phyloP scores from a whole-genome alignment of 2,797 vertebrate genomes.

The Sebastes trivittatus region DNA sequence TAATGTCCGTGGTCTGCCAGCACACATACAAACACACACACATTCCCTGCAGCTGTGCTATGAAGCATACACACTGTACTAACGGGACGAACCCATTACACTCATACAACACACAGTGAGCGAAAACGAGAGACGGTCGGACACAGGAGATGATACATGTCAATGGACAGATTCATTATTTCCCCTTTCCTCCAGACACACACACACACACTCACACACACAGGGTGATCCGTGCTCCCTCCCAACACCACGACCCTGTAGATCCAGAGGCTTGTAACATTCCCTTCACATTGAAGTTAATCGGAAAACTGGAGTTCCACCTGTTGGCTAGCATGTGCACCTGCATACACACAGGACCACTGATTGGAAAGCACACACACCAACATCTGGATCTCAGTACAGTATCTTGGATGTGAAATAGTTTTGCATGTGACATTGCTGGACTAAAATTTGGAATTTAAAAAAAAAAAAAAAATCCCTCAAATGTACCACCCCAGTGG shows the following conservation, averaged over 20 bases:
- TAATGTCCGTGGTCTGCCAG: conserved; percentile 58
- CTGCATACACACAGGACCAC: conserved; percentile 54
- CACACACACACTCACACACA: neutral
- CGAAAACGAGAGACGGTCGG: conserved; percentile 51
- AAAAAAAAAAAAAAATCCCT: conserved; percentile 24
- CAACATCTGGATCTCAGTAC: conserved; percentile 70
- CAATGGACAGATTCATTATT: conserved; percentile 52
- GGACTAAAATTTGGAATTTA: conserved; percentile 56
- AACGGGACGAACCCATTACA: conserved; percentile 47
- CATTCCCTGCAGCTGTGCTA: conserved; percentile 60
- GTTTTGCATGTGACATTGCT: conserved; percentile 63
- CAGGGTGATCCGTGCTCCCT: conserved; percentile 35
- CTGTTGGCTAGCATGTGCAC: conserved; percentile 62
- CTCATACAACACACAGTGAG: conserved; percentile 28
- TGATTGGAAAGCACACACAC: conserved; percentile 51
- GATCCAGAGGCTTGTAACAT: conserved; percentile 75
- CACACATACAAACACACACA: conserved; percentile 40
- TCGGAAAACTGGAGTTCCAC: conserved; percentile 62
- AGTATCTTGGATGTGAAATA: conserved; percentile 78
- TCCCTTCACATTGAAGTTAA: conserved; percentile 80
- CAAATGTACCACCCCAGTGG: conserved; percentile 43
- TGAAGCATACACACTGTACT: conserved; percentile 40
- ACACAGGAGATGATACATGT: conserved; percentile 71
- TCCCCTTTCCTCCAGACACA: conserved; percentile 37
- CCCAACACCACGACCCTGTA: conserved; percentile 41